Percentiles rank a stretch among this genome's conserved stretches.
Evolutionary conservation across 2,113 vertebrate species (phyloP).

Genomic region (Cacatua alba): DNA sequence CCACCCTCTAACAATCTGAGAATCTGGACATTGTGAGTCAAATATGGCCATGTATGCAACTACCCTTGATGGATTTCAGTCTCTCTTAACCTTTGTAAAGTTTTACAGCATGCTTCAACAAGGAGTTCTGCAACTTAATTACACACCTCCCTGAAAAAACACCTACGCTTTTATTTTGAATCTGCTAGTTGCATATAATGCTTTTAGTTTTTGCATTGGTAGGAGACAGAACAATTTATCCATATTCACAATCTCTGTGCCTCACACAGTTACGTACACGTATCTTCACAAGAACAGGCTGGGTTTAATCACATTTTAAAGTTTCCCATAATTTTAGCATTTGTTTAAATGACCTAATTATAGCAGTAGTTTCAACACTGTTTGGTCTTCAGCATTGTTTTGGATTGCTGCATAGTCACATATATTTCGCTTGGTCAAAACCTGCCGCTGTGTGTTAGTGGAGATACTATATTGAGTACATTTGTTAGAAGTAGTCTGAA

Average conservation of each 20-base stretch:
- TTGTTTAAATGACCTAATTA: neutral
- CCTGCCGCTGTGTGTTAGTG: neutral
- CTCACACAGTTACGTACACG: accelerated
- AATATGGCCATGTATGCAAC: neutral
- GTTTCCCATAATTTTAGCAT: neutral
- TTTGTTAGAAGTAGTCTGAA: neutral
- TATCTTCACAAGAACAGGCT: neutral
- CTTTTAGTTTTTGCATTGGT: neutral
- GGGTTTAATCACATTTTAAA: neutral
- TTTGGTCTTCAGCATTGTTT: neutral
- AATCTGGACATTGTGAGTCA: neutral
- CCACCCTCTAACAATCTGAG: neutral
- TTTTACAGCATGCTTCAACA: neutral
- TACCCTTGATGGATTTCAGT: neutral
- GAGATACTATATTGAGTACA: neutral
- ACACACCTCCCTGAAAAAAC: neutral
- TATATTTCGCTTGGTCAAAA: neutral
- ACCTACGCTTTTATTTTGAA: neutral
- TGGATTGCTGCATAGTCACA: neutral
- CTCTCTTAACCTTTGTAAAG: neutral
- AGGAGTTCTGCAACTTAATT: neutral
- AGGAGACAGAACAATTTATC: neutral
- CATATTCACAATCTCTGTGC: neutral
- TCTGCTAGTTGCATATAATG: neutral
- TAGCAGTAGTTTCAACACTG: neutral